Conservation (phyloP, 2,113 vertebrate genomes). For the Nicator chloris region DNA sequence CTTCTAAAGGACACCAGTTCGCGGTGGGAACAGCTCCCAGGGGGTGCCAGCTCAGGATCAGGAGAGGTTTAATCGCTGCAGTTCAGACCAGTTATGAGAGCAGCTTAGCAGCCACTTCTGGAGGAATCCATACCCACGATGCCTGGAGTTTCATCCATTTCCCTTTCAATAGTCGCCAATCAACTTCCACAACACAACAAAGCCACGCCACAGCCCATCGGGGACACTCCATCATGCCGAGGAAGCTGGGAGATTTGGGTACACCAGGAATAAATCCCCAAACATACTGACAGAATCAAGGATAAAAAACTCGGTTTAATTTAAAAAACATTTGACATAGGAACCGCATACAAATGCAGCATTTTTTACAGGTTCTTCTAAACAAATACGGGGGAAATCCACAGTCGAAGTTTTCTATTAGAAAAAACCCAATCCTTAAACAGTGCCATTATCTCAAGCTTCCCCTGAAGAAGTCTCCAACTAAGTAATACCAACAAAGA, state of each 20-base stretch:
- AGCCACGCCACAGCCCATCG: neutral
- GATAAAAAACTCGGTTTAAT: neutral
- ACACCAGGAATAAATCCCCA: neutral
- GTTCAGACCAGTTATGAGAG: neutral
- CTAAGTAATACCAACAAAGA: neutral
- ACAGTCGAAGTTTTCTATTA: neutral
- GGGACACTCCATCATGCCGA: accelerated
- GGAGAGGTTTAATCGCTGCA: neutral
- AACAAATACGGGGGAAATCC: neutral
- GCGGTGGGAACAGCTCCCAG: neutral
- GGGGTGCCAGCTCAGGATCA: neutral
- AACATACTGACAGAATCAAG: neutral
- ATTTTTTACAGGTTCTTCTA: neutral
- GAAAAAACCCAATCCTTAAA: neutral
- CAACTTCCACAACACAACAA: neutral
- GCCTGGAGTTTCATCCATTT: neutral
- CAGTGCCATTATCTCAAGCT: neutral
- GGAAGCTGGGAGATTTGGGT: neutral
- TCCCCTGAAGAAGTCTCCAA: neutral
- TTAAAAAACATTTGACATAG: neutral
- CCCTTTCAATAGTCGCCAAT: neutral
- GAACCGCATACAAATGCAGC: neutral
- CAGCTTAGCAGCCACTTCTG: neutral
- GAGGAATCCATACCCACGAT: neutral
- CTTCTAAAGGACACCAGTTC: neutral